Evolutionary conservation across 2,113 vertebrate species (phyloP).

Genomic region (Rhynchomys soricoides): DNA sequence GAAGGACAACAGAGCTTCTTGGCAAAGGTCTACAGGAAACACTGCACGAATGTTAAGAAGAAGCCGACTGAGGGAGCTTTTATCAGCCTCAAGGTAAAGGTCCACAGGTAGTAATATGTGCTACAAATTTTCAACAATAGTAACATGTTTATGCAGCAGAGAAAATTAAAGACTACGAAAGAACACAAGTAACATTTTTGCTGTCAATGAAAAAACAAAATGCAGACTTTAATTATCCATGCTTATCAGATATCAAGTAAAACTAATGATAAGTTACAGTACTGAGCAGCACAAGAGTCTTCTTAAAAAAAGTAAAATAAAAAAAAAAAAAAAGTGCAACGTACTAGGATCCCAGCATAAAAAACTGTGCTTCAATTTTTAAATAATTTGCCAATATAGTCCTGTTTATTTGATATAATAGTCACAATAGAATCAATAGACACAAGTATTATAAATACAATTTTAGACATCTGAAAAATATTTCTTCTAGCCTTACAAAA

Average conservation of each 20-base stretch:
- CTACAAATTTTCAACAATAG: not conserved
- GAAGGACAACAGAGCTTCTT: not conserved
- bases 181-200: not conserved
- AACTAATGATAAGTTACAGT: constrained; percentile 23
- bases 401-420: not conserved
- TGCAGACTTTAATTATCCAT: not conserved
- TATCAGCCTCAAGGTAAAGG: not conserved
- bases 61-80: not conserved
- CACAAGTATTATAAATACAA: not conserved
- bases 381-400: not conserved
- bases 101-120: not conserved
- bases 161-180: constrained; percentile 42
- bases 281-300: not conserved
- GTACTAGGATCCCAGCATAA: not conserved
- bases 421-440: not conserved
- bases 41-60: not conserved
- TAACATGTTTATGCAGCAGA: not conserved
- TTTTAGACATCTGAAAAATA: constrained; percentile 46
- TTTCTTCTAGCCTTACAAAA: constrained; percentile 7
- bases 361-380: constrained; percentile 14
- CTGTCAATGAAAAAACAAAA: not conserved
- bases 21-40: not conserved
- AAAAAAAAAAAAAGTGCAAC: not conserved
- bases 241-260: constrained; percentile 18
- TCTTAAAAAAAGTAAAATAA: not conserved